A percentile compares a stretch with the other conserved stretches of the same genome.
Conservation (phyloP, 2,113 vertebrate species). For the Sturnus vulgaris region DNA sequence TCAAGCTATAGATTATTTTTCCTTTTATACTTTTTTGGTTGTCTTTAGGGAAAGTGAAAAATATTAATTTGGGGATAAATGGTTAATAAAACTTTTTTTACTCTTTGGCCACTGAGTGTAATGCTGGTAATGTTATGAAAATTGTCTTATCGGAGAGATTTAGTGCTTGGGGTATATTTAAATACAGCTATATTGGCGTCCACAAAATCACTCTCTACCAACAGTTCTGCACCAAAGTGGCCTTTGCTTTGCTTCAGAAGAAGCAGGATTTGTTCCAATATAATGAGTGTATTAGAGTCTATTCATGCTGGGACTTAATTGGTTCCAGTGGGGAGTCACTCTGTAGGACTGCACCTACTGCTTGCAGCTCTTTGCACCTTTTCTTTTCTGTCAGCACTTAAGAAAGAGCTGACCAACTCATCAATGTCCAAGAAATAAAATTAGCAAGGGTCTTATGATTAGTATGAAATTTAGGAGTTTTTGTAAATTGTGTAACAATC, state of each 20-base stretch:
- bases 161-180: neutral
- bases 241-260: neutral
- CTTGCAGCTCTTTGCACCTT: neutral
- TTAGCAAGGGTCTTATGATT: neutral
- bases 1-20: neutral
- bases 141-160: neutral
- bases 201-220: neutral
- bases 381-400: neutral
- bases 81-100: neutral
- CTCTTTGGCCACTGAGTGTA: neutral
- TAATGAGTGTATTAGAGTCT: neutral
- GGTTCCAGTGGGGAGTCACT: neutral
- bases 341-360: neutral
- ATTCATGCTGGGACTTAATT: neutral
- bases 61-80: neutral
- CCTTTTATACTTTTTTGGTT: neutral
- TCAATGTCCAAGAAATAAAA: conserved; percentile 3
- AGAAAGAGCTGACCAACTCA: neutral
- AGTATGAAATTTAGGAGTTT: neutral
- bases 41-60: neutral
- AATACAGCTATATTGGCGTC: neutral
- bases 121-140: neutral
- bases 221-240: neutral
- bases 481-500: neutral
- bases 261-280: neutral